Evolutionary conservation across 1,140 invertebrate genomes (phyloP), one percentile per base, ranked within the genome.

Genomic region (Ceratina australensis): DNA sequence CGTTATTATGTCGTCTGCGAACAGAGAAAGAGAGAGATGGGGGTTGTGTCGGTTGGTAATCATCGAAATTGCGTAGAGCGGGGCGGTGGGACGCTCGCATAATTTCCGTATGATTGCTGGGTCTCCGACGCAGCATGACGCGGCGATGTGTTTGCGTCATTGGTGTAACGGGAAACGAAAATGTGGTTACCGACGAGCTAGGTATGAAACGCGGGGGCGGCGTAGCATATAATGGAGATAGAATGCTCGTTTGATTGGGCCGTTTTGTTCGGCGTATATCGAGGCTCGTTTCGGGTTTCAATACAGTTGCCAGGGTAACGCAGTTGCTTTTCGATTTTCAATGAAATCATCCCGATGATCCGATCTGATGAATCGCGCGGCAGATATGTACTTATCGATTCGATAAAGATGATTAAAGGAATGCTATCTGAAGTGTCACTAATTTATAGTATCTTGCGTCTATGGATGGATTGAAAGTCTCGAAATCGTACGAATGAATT

Each of bases 1-100:
- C 0, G 97, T 98, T 67, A 98, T 98, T 18, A 98, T 93, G 88
- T 98, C 97, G 89, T 98, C 97, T 92, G 82, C 4, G 83, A 84
- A 80, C 57, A 78, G 22, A n/a, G 2, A 54, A 63, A n/a, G 33
- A 7, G 13, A 67, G 33, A 42, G 33, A 7, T n/a, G 33, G 33
- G 33, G 33, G 33, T 33, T 42, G 33, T n/a, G 33, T 42, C 54
- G 28, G 12, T 28, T 24, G 13, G 18, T n/a, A 63, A 77, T 82
- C 56, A 66, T 80, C 24, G 33, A 72, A 52, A 64, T 65, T 64
- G 57, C 20, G 64, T 28, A 24, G 18, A 18, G 7, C 13, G 52
- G 7, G n/a, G 52, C 52, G 33, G 33, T 12, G 18, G 20, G 22
- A 22, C 12, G 10, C 42, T 50, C 57, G 66, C 66, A 52, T 77